phyloP scores from a whole-genome alignment of 2,888 invertebrate genomes.

The Tiphia femorata region DNA sequence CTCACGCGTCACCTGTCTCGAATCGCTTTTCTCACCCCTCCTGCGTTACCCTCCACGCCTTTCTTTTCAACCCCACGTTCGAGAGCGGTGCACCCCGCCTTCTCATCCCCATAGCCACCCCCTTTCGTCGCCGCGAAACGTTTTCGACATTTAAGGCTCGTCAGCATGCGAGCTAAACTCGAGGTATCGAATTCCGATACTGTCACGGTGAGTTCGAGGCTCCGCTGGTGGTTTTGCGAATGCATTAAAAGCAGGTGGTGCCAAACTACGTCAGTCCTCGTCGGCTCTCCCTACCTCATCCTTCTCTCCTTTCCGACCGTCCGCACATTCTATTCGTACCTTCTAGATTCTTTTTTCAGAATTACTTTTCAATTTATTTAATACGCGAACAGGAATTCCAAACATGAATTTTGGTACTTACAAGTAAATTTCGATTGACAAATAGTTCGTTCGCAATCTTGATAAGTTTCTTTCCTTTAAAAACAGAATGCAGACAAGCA shows the following conservation, averaged over 20 bases:
- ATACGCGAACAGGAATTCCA: too few species aligned
- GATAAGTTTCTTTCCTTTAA: too few species aligned
- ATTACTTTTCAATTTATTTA: too few species aligned
- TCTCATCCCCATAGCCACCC: neutral
- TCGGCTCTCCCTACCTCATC: neutral
- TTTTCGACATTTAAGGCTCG: neutral
- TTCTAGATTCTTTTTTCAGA: too few species aligned
- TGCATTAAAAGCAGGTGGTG: constrained; percentile 31
- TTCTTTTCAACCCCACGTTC: neutral
- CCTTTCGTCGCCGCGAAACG: neutral
- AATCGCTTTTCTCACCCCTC: neutral
- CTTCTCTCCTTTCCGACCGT: too few species aligned
- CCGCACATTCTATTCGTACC: too few species aligned
- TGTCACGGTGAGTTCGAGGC: neutral
- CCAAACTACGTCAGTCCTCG: neutral
- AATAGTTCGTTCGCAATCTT: too few species aligned
- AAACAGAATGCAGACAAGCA: too few species aligned
- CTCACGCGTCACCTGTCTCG: neutral
- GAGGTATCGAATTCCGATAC: constrained; percentile 26
- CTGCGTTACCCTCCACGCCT: neutral
- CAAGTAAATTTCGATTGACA: too few species aligned
- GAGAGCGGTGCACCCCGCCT: neutral
- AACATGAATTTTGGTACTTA: too few species aligned
- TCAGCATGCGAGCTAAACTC: neutral
- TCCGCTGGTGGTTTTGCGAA: constrained; percentile 13